A percentile compares a stretch with the other conserved stretches of the same genome.
These are phyloP conservation scores for Auanema sp. DNA, from an alignment of 2,888 invertebrate species.

Conservation along the genomic window DNA sequence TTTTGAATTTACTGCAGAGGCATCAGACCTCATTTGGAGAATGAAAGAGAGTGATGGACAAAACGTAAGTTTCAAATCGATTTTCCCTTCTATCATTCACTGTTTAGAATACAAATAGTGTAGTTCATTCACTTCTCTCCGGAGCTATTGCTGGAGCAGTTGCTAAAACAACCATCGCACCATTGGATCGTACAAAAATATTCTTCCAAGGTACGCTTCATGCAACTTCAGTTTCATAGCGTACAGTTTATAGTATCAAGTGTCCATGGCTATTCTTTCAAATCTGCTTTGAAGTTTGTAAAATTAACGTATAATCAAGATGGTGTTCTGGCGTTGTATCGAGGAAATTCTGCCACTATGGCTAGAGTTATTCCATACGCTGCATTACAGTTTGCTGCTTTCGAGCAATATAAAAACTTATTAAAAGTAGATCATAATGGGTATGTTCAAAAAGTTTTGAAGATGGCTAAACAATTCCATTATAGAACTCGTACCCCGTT, in stretches of 20 bases:
- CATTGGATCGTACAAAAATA: slow-evolving; percentile 94
- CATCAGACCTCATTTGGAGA: too few relatives aligned
- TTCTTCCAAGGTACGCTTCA: slow-evolving; percentile 78
- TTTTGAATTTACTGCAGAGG: too few relatives aligned
- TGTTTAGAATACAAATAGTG: slow-evolving; percentile 23
- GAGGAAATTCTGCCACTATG: slow-evolving; percentile 98
- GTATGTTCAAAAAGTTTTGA: slow-evolving; percentile 20
- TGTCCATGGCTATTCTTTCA: slow-evolving; percentile 66
- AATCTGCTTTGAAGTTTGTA: slow-evolving; percentile 68
- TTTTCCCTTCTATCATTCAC: too few relatives aligned
- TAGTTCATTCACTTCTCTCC: slow-evolving; percentile 78
- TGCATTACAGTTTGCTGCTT: slow-evolving; percentile 93
- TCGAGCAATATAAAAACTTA: slow-evolving; percentile 91
- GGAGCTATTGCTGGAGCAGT: slow-evolving; percentile 90
- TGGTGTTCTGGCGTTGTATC: slow-evolving; percentile 76
- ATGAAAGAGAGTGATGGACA: too few relatives aligned
- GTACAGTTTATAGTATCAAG: slow-evolving; percentile 60
- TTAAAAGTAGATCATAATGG: slow-evolving; percentile 67
- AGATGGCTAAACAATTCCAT: slow-evolving; percentile 3
- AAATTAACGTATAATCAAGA: slow-evolving; percentile 74
- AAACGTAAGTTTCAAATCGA: too few relatives aligned
- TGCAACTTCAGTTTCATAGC: slow-evolving; percentile 1
- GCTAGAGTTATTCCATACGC: slow-evolving; percentile 94
- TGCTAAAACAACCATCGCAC: slow-evolving; percentile 94
- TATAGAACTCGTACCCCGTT: slow-evolving; percentile 65